Evolutionary conservation across 1,140 invertebrate species (phyloP).

Genomic region (Bradysia coprophila): DNA sequence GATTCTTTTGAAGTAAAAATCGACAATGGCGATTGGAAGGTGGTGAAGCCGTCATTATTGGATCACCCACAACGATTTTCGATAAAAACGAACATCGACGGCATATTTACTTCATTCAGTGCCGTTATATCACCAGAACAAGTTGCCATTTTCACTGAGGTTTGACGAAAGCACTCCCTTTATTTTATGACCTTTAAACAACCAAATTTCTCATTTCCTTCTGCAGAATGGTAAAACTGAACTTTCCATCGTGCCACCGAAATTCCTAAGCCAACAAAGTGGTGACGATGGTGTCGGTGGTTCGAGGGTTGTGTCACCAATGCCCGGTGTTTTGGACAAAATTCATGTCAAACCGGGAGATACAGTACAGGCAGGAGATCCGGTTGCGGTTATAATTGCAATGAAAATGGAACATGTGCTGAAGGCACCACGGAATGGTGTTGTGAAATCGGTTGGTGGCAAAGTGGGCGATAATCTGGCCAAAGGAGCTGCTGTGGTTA

Average conservation of each 20-base stretch:
- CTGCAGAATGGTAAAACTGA: conserved; percentile 31
- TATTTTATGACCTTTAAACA: conserved; percentile 5
- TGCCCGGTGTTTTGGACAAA: conserved; percentile 91
- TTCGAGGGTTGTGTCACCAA: conserved; percentile 44
- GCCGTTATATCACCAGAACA: conserved; percentile 28
- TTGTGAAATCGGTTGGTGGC: conserved; percentile 51
- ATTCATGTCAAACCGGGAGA: conserved; percentile 65
- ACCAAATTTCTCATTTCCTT: conserved; percentile 7
- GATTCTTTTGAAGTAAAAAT: conserved; percentile 15
- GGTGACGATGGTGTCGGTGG: conserved; percentile 14
- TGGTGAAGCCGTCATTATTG: conserved; percentile 21
- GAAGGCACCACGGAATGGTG: conserved; percentile 55
- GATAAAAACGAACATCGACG: conserved; percentile 25
- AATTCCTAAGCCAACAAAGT: conserved; percentile 23
- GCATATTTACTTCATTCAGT: conserved; percentile 24
- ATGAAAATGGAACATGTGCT: conserved; percentile 99
- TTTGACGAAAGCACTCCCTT: conserved; percentile 12
- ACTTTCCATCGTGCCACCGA: conserved; percentile 26
- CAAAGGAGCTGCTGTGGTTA: conserved; percentile 45
- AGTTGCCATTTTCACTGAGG: conserved; percentile 36
- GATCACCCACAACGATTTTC: conserved; percentile 15
- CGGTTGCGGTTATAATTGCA: conserved; percentile 68
- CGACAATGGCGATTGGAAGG: conserved; percentile 23
- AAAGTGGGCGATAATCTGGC: conserved; percentile 64
- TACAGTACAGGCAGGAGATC: conserved; percentile 51